Evolutionary conservation across 2,888 invertebrate genomes (phyloP), one percentile per base, ranked within the genome.

Genomic region (Trichacis sp.): DNA sequence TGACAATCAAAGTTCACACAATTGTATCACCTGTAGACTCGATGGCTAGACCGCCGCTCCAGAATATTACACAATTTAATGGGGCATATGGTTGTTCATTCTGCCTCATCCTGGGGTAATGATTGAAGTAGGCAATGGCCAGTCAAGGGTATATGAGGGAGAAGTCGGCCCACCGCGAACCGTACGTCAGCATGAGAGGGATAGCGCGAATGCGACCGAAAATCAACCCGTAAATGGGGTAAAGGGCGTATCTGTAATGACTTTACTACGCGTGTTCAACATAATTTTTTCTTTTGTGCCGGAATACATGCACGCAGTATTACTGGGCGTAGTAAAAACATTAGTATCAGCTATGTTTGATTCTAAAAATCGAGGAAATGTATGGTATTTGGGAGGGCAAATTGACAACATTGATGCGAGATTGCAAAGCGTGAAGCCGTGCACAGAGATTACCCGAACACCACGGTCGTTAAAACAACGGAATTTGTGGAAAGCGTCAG

Each of bases 31-130:
- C n/a, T n/a, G n/a, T n/a, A n/a, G 68, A 68, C 33, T 51, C 68
- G 11, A 43, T 52, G n/a, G 57, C 48, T 1, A 33, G 52, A 45
- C 50, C 51, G 42, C 38, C 17, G 19, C 30, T 47, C n/a, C 60
- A 30, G 60, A 42, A 48, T 30, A 54, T 42, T 14, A 57, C 42
- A 24, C 61, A 57, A 20, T 68, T 45, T 33, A 64, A 64, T 45
- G 64, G 61, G 1, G 19, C 36, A 30, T 61, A 58, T 57, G 68
- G 68, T 11, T 68, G 64, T 38, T 12, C 55, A 12, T 65, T 49
- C 46, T 68, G 64, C 29, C 45, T 6, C 48, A 58, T 33, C 15
- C 42, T 46, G 61, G 58, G 9, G 24, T 38, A 42, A 18, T 17
- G 47, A 53, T 55, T 30, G 14, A 1, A 8, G 40, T 51, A 11